Conservation (phyloP, 2,113 vertebrate genomes). For the Trematocara macrostoma region DNA sequence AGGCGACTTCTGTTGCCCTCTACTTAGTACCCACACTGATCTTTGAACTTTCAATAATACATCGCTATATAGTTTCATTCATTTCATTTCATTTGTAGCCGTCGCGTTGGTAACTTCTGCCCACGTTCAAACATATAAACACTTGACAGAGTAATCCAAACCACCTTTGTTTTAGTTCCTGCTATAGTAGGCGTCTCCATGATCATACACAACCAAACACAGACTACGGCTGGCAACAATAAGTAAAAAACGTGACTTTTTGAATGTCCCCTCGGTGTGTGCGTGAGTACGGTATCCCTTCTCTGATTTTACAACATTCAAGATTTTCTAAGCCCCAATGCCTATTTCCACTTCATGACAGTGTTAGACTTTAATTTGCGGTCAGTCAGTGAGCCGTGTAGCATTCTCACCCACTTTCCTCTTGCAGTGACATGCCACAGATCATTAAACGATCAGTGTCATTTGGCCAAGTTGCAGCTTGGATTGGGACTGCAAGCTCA, state of each 20-base stretch:
- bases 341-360: constrained; percentile 40
- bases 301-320: neutral
- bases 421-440: constrained; percentile 35
- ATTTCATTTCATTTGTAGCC: neutral
- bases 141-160: neutral
- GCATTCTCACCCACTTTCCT: neutral
- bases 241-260: neutral
- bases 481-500: neutral
- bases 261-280: neutral
- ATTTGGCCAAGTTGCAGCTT: constrained; percentile 26
- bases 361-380: neutral
- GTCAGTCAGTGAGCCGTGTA: constrained; percentile 14
- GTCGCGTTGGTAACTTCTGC: neutral
- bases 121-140: neutral
- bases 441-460: constrained; percentile 52
- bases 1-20: neutral
- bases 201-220: neutral
- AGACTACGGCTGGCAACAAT: neutral
- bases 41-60: neutral
- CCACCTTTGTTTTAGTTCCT: neutral
- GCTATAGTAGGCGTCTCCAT: neutral
- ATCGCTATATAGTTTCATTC: neutral
- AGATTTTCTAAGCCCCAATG: neutral
- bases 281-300: neutral
- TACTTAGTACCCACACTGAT: neutral